A percentile compares a stretch with the other conserved stretches of the same genome.
phyloP scores from a whole-genome alignment of 2,888 invertebrate genomes.

The Spodoptera exigua region DNA sequence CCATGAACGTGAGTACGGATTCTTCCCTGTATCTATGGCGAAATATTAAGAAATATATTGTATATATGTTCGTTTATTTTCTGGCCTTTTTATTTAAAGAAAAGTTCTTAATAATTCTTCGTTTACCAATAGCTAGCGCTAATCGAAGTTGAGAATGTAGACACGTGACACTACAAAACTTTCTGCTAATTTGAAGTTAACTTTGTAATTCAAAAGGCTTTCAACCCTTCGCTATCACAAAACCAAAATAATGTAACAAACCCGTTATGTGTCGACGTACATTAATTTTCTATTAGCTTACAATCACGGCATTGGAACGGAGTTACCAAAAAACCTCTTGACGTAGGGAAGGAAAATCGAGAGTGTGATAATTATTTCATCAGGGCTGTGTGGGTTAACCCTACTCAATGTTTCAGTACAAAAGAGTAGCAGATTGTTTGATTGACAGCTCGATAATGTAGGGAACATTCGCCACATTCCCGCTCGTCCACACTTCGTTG shows the following conservation, averaged over 20 bases:
- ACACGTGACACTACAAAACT: not conserved
- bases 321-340: constrained; percentile 24
- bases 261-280: not conserved
- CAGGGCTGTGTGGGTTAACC: constrained; percentile 41
- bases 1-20: no score
- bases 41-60: no score
- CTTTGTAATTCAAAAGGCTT: constrained; percentile 14
- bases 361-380: constrained; percentile 57
- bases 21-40: no score
- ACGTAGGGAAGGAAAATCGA: constrained; percentile 31
- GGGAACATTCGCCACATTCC: constrained; percentile 36
- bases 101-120: no score
- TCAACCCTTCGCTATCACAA: constrained; percentile 5
- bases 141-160: no score
- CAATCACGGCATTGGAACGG: constrained; percentile 15
- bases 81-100: no score
- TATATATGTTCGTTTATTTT: no score
- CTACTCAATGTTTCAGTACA: constrained; percentile 59
- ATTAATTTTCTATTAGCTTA: constrained; percentile 35
- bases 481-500: constrained; percentile 4
- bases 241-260: constrained; percentile 10
- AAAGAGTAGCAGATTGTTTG: constrained; percentile 51
- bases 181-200: constrained; percentile 1
- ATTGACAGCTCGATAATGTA: constrained; percentile 57
- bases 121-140: no score